Evolutionary conservation across 2,888 invertebrate species (phyloP), one percentile per base, ranked within the genome.

Genomic region (Tetropium fuscum): DNA sequence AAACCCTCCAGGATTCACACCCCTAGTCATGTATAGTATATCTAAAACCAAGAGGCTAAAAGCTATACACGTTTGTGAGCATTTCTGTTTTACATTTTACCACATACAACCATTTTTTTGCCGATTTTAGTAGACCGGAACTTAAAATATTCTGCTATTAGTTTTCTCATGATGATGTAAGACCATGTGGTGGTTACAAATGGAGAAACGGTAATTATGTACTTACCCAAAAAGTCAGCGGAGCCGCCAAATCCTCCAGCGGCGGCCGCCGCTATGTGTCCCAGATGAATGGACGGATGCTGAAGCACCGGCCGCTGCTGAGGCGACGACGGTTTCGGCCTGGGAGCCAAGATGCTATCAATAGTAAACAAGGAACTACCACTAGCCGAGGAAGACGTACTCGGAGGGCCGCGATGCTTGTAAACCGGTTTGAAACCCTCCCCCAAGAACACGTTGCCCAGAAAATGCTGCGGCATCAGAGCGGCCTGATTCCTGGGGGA

Each of bases 271-370:
- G 89, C 83, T 66, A 90, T 83, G 72, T 90, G 90, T 6, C 86
- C 84, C 69, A 87, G 78, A 80, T 86, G 86, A 66, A 87, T 73
- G 8, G 83, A 81, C 44, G 86, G 85, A 78, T 84, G 85, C 76
- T 85, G 84, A 58, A 86, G 79, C 45, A 82, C 71, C 6, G 79
- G 77, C 63, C 87, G 84, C 62, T 87, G 87, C 62, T 87, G 87
- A 49, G 85, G 84, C 40, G 86, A 86, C 71, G 78, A 70, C 6
- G 78, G 77, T 66, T 84, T 85, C 43, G 89, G 88, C 57, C 89
- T 84, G 49, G 92, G 91, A 43, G 92, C 92, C 79, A 94, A 83
- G 73, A 94, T 93, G 82, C 93, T 93, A 82, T 94, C 94, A 76
- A 94, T 94, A 72, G 93, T 94, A 81, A 94, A 94, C 63, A 93